These are phyloP conservation scores for Rhinichthys klamathensis DNA, from an alignment of 2,113 vertebrate species.

Conservation along the genomic window DNA sequence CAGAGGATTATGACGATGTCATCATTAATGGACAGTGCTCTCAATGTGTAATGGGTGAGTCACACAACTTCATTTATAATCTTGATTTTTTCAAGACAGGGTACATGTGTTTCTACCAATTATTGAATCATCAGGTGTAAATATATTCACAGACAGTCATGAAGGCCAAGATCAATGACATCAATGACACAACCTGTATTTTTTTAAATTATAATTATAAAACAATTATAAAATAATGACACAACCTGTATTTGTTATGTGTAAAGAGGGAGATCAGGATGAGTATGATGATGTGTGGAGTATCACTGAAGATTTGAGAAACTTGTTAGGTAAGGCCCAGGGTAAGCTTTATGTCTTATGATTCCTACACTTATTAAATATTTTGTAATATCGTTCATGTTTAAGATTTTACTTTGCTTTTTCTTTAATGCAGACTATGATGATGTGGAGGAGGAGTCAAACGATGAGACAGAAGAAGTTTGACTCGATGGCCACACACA, in stretches of 20 bases:
- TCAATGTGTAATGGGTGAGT: constrained; percentile 19
- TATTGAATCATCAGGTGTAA: not conserved
- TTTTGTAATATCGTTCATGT: not conserved
- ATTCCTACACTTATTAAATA: not conserved
- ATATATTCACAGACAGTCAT: not conserved
- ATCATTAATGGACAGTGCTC: not conserved
- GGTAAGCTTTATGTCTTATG: not conserved
- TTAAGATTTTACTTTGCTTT: not conserved
- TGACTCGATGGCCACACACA: not conserved
- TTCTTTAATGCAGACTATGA: not conserved
- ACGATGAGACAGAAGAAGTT: not conserved
- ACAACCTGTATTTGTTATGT: not conserved
- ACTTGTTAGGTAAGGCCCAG: not conserved
- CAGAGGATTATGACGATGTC: constrained; percentile 24
- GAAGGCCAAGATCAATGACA: not conserved
- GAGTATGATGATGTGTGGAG: constrained; percentile 16
- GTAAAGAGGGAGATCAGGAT: constrained; percentile 1
- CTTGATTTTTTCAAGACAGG: not conserved
- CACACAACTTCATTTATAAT: not conserved
- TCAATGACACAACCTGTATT: not conserved
- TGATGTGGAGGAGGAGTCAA: not conserved
- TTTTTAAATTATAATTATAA: too few species aligned
- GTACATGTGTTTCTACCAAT: not conserved
- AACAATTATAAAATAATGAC: not conserved
- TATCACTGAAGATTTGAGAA: not conserved